These are phyloP conservation scores for Gymnoscopelus microlampas DNA, from an alignment of 2,797 vertebrate species.

Conservation along the genomic window DNA sequence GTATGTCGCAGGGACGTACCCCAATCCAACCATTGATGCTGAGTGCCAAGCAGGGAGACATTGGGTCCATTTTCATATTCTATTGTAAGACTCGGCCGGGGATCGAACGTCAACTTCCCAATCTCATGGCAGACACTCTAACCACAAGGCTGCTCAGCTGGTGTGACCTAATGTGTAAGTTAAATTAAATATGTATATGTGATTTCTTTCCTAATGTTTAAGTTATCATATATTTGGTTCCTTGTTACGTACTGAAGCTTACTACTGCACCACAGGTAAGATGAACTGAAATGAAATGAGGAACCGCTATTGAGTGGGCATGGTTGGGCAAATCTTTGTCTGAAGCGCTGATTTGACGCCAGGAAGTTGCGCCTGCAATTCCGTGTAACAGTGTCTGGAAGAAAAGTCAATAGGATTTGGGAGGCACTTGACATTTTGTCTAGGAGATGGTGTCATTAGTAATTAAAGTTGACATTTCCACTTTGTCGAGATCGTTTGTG, in stretches of 20 bases:
- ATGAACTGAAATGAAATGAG: slow-evolving; percentile 22
- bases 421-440: slow-evolving; percentile 55
- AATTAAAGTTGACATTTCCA: slow-evolving; percentile 55
- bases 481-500: slow-evolving; percentile 25
- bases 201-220: not conserved
- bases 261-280: not conserved
- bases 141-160: too few relatives aligned
- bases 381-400: slow-evolving; percentile 23
- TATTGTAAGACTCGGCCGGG: too few relatives aligned
- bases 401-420: slow-evolving; percentile 48
- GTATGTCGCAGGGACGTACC: too few relatives aligned
- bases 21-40: too few relatives aligned
- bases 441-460: slow-evolving; percentile 26
- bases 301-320: slow-evolving; percentile 1
- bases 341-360: slow-evolving; percentile 19
- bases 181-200: not conserved
- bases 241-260: not conserved
- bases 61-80: too few relatives aligned
- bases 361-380: slow-evolving; percentile 14
- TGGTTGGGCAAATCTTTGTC: slow-evolving; percentile 12
- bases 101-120: too few relatives aligned
- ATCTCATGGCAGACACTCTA: too few relatives aligned
- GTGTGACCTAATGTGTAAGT: not conserved
- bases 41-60: too few relatives aligned
- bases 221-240: not conserved